Conservation (phyloP, 2,797 vertebrate genomes). For the Pseudochirops cupreus region DNA sequence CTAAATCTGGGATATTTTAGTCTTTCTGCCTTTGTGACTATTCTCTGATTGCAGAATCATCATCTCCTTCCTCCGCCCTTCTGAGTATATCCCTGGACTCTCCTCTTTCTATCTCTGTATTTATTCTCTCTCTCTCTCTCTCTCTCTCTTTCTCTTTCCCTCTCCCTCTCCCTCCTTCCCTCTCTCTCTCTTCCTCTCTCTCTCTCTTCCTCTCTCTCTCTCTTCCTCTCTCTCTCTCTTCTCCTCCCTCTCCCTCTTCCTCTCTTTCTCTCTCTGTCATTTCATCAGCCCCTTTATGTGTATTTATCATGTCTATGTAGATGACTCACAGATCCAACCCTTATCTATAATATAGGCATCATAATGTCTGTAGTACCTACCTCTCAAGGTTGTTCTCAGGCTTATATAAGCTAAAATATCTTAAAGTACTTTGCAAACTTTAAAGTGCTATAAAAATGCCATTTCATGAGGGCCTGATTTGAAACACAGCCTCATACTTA, state of each 20-base stretch:
- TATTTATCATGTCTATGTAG: not conserved
- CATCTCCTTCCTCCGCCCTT: not conserved
- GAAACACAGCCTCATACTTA: not conserved
- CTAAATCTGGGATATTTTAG: not conserved
- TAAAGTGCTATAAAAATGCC: not conserved
- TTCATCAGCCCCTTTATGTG: not conserved
- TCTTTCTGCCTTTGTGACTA: not conserved
- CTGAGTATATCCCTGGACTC: not conserved
- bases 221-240: not conserved
- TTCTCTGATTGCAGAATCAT: not conserved
- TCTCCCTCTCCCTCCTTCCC: too few relatives aligned
- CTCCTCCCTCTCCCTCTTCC: fast-evolving
- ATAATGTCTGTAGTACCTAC: not conserved
- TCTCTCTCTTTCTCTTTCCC: too few relatives aligned
- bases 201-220: not conserved
- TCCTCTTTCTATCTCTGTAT: not conserved
- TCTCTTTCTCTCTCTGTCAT: not conserved
- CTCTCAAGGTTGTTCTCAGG: not conserved
- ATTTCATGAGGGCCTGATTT: not conserved
- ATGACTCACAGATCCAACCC: not conserved
- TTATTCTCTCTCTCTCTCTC: too few relatives aligned
- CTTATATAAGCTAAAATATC: not conserved
- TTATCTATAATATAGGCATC: not conserved
- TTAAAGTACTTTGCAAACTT: not conserved
- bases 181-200: not conserved